Conservation (phyloP, 2,113 vertebrate genomes). For the Odontesthes bonariensis region DNA sequence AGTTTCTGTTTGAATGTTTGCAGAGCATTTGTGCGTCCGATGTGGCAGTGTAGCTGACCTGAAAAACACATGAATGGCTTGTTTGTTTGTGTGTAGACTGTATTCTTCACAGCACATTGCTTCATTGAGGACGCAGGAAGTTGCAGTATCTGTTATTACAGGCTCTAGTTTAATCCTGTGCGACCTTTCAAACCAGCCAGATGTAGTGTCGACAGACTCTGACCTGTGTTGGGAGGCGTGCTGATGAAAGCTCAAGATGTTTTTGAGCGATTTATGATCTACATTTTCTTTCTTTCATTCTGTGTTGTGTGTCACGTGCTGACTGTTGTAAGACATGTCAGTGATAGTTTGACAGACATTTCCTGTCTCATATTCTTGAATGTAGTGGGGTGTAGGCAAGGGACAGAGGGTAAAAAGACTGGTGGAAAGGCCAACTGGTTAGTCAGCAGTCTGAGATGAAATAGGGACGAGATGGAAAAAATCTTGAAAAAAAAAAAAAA, state of each 20-base stretch:
- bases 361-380: slow-evolving; percentile 58
- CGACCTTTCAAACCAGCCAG: slow-evolving; percentile 18
- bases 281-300: slow-evolving; percentile 45
- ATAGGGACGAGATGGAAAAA: slow-evolving; percentile 27
- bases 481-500: background rate
- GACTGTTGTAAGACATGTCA: slow-evolving; percentile 45
- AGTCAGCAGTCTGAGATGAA: slow-evolving; percentile 26
- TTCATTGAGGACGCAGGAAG: slow-evolving; percentile 52
- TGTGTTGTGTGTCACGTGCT: slow-evolving; percentile 14
- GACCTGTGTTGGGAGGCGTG: slow-evolving; percentile 2
- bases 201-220: slow-evolving; percentile 35
- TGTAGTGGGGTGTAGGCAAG: slow-evolving; percentile 11
- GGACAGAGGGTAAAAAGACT: slow-evolving; percentile 1
- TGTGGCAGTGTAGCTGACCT: slow-evolving; percentile 43
- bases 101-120: slow-evolving; percentile 45
- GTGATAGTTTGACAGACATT: slow-evolving; percentile 43
- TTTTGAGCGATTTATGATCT: slow-evolving; percentile 40
- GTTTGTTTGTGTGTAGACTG: slow-evolving; percentile 63
- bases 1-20: slow-evolving; percentile 31
- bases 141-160: slow-evolving; percentile 69
- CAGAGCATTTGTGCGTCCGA: slow-evolving; percentile 19
- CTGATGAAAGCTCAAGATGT: slow-evolving; percentile 57
- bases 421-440: slow-evolving; percentile 23
- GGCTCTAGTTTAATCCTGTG: slow-evolving; percentile 36
- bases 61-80: slow-evolving; percentile 55